A percentile compares a stretch with the other conserved stretches of the same genome.
phyloP scores from a whole-genome alignment of 2,113 vertebrate species.

The Mohoua ochrocephala region DNA sequence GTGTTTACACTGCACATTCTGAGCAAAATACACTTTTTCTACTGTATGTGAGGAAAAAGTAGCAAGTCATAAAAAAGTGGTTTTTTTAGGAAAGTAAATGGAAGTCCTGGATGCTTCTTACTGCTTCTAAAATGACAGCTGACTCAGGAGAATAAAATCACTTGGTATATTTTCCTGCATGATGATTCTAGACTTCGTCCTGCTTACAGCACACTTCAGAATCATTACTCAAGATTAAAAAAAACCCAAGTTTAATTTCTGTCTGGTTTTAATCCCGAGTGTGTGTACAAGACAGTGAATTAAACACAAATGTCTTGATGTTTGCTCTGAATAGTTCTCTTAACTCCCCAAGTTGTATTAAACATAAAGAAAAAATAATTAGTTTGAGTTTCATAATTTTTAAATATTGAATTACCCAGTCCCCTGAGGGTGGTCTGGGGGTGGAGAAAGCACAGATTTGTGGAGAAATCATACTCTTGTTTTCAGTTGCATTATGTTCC shows the following conservation, averaged over 20 bases:
- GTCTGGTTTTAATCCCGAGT: not conserved
- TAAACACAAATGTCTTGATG: not conserved
- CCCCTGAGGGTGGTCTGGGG: fast-evolving
- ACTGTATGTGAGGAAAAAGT: not conserved
- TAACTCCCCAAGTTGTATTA: not conserved
- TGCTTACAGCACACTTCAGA: not conserved
- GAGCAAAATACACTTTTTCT: not conserved
- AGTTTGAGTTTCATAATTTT: not conserved
- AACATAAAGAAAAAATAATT: not conserved
- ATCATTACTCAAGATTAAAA: not conserved
- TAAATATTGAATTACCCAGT: not conserved
- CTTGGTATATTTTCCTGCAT: not conserved
- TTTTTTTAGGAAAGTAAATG: not conserved
- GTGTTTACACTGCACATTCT: not conserved
- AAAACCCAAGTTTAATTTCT: not conserved
- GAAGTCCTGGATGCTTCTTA: not conserved
- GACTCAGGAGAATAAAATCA: not conserved
- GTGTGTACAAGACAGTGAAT: not conserved
- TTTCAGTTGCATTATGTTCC: not conserved
- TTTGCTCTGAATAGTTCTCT: not conserved
- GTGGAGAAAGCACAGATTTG: not conserved
- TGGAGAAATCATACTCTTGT: not conserved
- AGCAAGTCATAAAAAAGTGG: not conserved
- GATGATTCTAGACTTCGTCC: not conserved
- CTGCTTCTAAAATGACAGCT: not conserved